These are phyloP conservation scores for Sternarchorhynchus goeldii DNA, from an alignment of 2,797 vertebrate genomes.

Conservation along the genomic window DNA sequence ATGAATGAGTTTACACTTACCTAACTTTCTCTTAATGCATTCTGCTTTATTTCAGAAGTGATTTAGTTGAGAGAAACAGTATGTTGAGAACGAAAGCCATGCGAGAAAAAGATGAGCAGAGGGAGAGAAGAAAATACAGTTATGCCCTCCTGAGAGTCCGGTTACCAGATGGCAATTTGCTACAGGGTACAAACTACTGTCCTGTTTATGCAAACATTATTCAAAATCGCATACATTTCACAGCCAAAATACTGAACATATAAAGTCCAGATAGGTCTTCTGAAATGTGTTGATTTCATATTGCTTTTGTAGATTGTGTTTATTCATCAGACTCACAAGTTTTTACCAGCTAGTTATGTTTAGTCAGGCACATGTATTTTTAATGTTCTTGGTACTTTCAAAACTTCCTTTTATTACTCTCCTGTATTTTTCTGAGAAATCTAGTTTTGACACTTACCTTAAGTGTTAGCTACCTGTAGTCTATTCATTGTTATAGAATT, in stretches of 20 bases:
- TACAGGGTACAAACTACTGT: conserved; percentile 78
- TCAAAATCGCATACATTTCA: conserved; percentile 4
- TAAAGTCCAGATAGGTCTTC: background rate
- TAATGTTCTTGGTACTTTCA: background rate
- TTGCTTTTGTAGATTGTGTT: background rate
- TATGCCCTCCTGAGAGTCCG: conserved; percentile 89
- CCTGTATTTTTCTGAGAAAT: too few relatives aligned
- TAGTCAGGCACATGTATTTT: background rate
- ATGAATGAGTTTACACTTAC: background rate
- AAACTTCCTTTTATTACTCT: background rate
- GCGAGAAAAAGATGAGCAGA: conserved; percentile 90
- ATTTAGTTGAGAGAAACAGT: conserved; percentile 83
- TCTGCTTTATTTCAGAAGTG: conserved; percentile 71
- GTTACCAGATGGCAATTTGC: conserved; percentile 86
- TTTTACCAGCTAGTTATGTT: background rate
- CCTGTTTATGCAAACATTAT: background rate
- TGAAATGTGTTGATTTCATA: background rate
- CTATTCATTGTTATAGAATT: background rate
- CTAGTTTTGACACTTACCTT: too few relatives aligned
- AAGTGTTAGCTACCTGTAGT: background rate
- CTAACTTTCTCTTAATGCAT: background rate
- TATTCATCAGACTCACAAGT: background rate
- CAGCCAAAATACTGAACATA: background rate
- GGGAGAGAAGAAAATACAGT: conserved; percentile 88
- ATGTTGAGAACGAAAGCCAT: conserved; percentile 92